Conservation (phyloP, 2,113 vertebrate genomes). For the Oncorhynchus masou region DNA sequence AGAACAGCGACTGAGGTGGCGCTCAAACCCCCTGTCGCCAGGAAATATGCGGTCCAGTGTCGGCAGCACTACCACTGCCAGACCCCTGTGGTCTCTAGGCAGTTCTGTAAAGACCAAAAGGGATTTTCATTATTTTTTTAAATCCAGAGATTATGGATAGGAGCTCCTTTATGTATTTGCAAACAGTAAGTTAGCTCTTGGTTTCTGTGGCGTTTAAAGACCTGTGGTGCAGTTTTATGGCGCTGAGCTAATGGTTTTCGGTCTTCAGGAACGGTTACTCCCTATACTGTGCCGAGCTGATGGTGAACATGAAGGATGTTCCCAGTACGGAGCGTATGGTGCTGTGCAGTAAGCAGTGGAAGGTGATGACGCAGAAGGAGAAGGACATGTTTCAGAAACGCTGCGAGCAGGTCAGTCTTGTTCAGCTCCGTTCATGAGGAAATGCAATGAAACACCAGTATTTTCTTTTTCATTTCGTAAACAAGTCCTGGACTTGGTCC, state of each 20-base stretch:
- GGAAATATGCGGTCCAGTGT: no score
- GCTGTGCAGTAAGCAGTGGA: constrained; percentile 81
- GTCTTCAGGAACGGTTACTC: constrained; percentile 75
- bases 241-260: not conserved
- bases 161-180: no score
- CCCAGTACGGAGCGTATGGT: constrained; percentile 80
- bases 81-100: no score
- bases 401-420: constrained; percentile 73
- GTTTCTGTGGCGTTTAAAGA: not conserved
- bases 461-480: not conserved
- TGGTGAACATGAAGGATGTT: constrained; percentile 84
- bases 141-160: no score
- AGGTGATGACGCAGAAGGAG: constrained; percentile 80
- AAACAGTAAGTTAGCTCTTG: not conserved
- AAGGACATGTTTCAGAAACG: constrained; percentile 82
- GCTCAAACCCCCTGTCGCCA: no score
- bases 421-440: not conserved
- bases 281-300: constrained; percentile 78
- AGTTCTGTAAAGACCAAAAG: no score
- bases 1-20: no score
- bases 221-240: not conserved
- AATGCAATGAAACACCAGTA: not conserved
- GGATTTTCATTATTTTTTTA: no score
- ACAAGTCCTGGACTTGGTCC: no score
- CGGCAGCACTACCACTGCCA: no score